These are phyloP conservation scores for Cephus spinipes DNA, from an alignment of 2,888 invertebrate species.

Conservation along the genomic window DNA sequence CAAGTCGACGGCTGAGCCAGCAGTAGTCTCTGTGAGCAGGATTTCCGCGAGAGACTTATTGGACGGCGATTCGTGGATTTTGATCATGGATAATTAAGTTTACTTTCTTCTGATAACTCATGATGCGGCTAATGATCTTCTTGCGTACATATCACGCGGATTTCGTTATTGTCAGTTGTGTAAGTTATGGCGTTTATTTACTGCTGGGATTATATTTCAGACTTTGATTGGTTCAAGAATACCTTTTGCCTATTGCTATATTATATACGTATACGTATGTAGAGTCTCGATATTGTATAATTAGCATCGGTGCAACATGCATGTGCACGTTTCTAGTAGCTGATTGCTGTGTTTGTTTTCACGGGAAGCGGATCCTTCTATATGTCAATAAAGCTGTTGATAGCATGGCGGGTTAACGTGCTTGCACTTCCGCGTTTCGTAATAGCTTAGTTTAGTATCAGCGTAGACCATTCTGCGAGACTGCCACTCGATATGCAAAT, in stretches of 20 bases:
- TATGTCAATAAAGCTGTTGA: conserved; percentile 39
- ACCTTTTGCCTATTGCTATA: not conserved
- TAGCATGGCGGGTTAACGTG: not conserved
- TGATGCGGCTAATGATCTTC: not conserved
- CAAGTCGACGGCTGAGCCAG: conserved; percentile 30
- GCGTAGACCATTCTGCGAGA: not conserved
- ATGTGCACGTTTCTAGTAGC: conserved; percentile 37
- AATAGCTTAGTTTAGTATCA: not conserved
- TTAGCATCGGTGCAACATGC: conserved; percentile 43
- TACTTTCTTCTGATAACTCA: not conserved
- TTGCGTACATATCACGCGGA: not conserved
- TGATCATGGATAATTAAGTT: not conserved
- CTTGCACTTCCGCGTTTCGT: not conserved
- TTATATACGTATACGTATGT: not conserved
- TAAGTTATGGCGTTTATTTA: not conserved
- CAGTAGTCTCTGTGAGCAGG: conserved; percentile 23
- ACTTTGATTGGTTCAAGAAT: too few species aligned
- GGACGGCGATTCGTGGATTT: not conserved
- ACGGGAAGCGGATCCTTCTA: conserved; percentile 35
- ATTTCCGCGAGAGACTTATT: not conserved
- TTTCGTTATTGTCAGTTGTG: not conserved
- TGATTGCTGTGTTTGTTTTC: conserved; percentile 42
- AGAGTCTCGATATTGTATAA: conserved; percentile 17
- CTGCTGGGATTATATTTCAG: not conserved
- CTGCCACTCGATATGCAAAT: conserved; percentile 4